A percentile compares a stretch with the other conserved stretches of the same genome.
These are phyloP conservation scores for Leptogaster cylindrica DNA, from an alignment of 2,888 invertebrate species.

Conservation along the genomic window DNA sequence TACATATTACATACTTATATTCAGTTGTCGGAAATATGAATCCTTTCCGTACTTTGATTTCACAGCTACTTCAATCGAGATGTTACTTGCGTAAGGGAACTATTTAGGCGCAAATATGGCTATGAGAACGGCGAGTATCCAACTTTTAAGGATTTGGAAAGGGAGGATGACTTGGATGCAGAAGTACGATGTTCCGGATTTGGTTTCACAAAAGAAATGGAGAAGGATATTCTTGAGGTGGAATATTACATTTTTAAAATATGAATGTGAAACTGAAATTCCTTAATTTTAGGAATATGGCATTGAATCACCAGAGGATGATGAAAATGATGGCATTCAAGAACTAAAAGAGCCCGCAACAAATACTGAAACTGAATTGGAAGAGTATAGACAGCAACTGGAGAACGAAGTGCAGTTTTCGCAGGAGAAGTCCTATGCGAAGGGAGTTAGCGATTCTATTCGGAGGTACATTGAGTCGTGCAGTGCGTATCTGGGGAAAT, in stretches of 20 bases:
- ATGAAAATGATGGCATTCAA: constrained; percentile 52
- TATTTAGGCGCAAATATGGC: constrained; percentile 87
- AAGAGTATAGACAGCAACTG: constrained; percentile 57
- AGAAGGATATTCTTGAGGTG: constrained; percentile 71
- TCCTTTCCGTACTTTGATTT: constrained; percentile 31
- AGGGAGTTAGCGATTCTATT: constrained; percentile 61
- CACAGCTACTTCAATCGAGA: constrained; percentile 91
- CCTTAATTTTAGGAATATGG: constrained; percentile 55
- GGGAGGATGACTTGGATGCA: constrained; percentile 83
- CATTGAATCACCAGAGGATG: constrained; percentile 54
- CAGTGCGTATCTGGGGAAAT: constrained; percentile 56
- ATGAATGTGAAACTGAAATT: constrained; percentile 66
- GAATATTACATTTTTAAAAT: constrained; percentile 11
- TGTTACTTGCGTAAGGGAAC: constrained; percentile 88
- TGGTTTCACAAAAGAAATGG: constrained; percentile 84
- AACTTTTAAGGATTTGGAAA: constrained; percentile 75
- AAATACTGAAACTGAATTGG: constrained; percentile 55
- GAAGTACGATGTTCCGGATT: constrained; percentile 93
- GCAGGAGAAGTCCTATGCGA: constrained; percentile 62
- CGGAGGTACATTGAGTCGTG: constrained; percentile 61
- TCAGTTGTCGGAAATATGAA: neutral
- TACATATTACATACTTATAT: neutral
- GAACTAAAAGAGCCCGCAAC: constrained; percentile 54
- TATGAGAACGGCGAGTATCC: constrained; percentile 87
- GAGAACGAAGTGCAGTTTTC: constrained; percentile 61